phyloP scores from a whole-genome alignment of 2,888 invertebrate genomes.

The Stenotaenia linearis region DNA sequence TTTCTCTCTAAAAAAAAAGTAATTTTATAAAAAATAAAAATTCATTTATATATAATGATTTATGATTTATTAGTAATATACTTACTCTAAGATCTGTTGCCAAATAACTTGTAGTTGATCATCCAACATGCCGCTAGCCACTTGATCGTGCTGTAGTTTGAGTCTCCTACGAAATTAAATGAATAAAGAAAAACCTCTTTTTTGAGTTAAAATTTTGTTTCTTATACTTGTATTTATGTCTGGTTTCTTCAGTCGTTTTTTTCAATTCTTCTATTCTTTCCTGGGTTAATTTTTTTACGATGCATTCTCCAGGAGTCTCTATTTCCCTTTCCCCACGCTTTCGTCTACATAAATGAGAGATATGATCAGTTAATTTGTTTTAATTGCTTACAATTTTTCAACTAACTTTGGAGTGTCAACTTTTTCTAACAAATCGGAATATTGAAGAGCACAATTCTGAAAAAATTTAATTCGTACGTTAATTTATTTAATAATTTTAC shows the following conservation, averaged over 20 bases:
- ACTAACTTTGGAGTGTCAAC: constrained; percentile 69
- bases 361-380: background rate
- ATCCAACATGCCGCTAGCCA: constrained; percentile 60
- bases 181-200: no score
- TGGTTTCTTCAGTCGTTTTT: constrained; percentile 62
- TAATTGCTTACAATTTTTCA: background rate
- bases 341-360: constrained; percentile 47
- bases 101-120: constrained; percentile 69
- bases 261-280: constrained; percentile 74
- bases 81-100: constrained; percentile 62
- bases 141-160: constrained; percentile 57
- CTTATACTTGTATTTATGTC: constrained; percentile 64
- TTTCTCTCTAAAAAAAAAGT: constrained; percentile 53
- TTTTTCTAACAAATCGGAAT: constrained; percentile 71
- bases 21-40: constrained; percentile 17
- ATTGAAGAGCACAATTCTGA: constrained; percentile 78
- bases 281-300: constrained; percentile 65
- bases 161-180: constrained; percentile 50
- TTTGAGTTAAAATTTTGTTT: no score
- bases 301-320: constrained; percentile 71
- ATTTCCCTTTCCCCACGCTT: constrained; percentile 58
- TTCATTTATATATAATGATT: no score
- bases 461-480: no score
- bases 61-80: constrained; percentile 34
- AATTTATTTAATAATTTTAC: no score